Percentiles rank a stretch among this genome's conserved stretches.
Evolutionary conservation across 64 coral and sea anemone species (phyloP).

Genomic region (Cladopsammia gracilis): DNA sequence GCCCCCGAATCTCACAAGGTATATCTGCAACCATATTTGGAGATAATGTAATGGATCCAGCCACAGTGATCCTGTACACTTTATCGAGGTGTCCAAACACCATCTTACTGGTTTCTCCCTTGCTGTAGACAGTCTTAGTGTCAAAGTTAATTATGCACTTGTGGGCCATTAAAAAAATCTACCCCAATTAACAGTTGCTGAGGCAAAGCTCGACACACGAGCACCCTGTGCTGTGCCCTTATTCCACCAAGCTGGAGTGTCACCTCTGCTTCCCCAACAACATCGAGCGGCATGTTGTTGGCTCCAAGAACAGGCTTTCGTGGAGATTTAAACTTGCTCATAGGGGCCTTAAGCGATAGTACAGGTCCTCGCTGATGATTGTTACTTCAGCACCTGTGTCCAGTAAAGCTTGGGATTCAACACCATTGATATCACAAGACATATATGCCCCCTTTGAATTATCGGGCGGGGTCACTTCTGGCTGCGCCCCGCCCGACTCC

Average conservation of each 20-base stretch:
- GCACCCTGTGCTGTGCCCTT: conserved; percentile 10
- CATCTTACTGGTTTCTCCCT: background rate
- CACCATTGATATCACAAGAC: conserved; percentile 16
- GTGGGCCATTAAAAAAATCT: conserved; percentile 53
- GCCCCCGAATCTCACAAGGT: background rate
- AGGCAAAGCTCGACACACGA: conserved; percentile 16
- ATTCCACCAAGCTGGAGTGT: conserved; percentile 17
- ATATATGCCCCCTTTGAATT: conserved; percentile 23
- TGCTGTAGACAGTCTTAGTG: background rate
- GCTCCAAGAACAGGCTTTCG: conserved; percentile 5
- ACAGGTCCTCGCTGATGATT: conserved; percentile 32
- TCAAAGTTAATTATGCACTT: conserved; percentile 58
- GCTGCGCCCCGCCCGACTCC: background rate
- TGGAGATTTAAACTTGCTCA: background rate
- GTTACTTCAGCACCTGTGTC: conserved; percentile 36
- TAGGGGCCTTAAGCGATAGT: background rate
- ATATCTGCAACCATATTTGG: conserved; percentile 32
- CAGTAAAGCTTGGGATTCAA: conserved; percentile 4
- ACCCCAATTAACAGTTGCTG: conserved; percentile 53
- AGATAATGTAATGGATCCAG: conserved; percentile 39
- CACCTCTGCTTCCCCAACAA: conserved; percentile 7
- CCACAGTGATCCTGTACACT: conserved; percentile 38
- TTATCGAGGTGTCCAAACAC: conserved; percentile 5
- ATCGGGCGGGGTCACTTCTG: background rate
- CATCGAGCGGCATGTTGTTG: conserved; percentile 40